Evolutionary conservation across 2,888 invertebrate species (phyloP).

Genomic region (Limenitis camilla): DNA sequence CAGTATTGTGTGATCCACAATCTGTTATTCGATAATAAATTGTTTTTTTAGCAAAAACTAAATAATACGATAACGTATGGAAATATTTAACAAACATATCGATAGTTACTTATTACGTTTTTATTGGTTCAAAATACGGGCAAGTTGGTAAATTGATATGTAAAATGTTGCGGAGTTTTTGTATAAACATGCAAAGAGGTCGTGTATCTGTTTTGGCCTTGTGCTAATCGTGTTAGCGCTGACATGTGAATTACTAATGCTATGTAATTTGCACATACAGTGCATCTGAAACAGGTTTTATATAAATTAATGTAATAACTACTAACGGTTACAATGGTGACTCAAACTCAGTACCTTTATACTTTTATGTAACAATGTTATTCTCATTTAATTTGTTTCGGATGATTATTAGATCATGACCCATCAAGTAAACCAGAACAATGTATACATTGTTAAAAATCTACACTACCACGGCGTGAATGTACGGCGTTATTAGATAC

Average conservation of each 20-base stretch:
- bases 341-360: not conserved
- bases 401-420: no score
- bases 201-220: slow-evolving; percentile 66
- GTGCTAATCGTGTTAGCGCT: slow-evolving; percentile 64
- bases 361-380: no score
- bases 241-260: slow-evolving; percentile 55
- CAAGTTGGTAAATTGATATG: slow-evolving; percentile 33
- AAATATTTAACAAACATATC: no score
- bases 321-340: slow-evolving; percentile 26
- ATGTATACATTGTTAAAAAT: not conserved
- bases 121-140: slow-evolving; percentile 32
- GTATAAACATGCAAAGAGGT: slow-evolving; percentile 62
- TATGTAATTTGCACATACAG: slow-evolving; percentile 51
- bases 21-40: no score
- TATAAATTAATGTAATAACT: no score
- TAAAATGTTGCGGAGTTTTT: slow-evolving; percentile 28
- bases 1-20: no score
- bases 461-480: slow-evolving; percentile 11
- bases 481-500: slow-evolving; percentile 5
- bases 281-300: slow-evolving; percentile 35
- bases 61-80: no score
- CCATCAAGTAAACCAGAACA: not conserved
- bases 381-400: no score
- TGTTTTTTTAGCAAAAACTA: no score
- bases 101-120: not conserved